These are phyloP conservation scores for Operophtera brumata DNA, from an alignment of 2,888 invertebrate genomes.

Conservation along the genomic window DNA sequence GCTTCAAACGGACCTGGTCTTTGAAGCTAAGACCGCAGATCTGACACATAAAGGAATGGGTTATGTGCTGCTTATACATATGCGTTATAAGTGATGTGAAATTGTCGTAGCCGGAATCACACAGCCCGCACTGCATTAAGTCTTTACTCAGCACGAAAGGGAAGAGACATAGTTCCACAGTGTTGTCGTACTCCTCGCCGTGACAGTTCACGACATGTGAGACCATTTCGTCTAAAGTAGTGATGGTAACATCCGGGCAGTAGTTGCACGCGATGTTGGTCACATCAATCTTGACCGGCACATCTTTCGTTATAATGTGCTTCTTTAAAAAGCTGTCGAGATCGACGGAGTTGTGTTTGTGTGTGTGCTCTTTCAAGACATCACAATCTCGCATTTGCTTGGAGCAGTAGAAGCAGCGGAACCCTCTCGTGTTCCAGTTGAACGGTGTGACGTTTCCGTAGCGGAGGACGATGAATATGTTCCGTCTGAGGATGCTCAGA, in stretches of 20 bases:
- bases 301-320: slow-evolving; percentile 57
- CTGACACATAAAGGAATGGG: slow-evolving; percentile 58
- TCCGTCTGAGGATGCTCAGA: slow-evolving; percentile 50
- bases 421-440: slow-evolving; percentile 62
- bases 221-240: slow-evolving; percentile 48
- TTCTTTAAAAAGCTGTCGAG: slow-evolving; percentile 48
- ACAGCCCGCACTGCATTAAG: slow-evolving; percentile 52
- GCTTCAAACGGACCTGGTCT: slow-evolving; percentile 50
- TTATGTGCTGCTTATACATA: slow-evolving; percentile 61
- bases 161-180: slow-evolving; percentile 49
- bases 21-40: slow-evolving; percentile 61
- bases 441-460: slow-evolving; percentile 60
- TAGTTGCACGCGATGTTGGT: slow-evolving; percentile 49
- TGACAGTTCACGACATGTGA: slow-evolving; percentile 50
- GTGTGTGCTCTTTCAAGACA: slow-evolving; percentile 49
- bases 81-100: slow-evolving; percentile 55
- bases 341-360: slow-evolving; percentile 46
- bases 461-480: slow-evolving; percentile 52
- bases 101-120: slow-evolving; percentile 53
- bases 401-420: slow-evolving; percentile 61
- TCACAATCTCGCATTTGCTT: slow-evolving; percentile 55
- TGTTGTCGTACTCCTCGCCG: slow-evolving; percentile 45
- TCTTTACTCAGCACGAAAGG: slow-evolving; percentile 56
- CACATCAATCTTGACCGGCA: slow-evolving; percentile 65
- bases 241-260: slow-evolving; percentile 41